Conservation (phyloP, 1,140 invertebrate genomes). For the Drosophila takahashii region DNA sequence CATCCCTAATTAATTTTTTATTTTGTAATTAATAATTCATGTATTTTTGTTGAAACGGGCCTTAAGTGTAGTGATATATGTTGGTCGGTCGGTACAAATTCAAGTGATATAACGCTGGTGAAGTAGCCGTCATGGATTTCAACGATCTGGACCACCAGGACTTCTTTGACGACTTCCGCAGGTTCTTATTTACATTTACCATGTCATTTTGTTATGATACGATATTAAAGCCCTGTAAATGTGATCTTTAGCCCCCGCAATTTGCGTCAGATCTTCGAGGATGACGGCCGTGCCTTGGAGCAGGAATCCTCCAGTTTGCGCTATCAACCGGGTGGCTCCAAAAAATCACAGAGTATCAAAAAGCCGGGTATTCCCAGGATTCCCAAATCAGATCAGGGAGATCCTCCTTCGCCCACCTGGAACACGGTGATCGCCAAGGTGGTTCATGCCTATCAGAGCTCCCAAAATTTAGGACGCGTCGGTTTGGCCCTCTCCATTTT, state of each 20-base stretch:
- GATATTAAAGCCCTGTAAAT: too few relatives aligned
- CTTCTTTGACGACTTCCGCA: conserved; percentile 1
- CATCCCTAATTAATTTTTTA: too few relatives aligned
- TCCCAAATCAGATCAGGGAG: neutral
- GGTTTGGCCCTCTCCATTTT: conserved; percentile 62
- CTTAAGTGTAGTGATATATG: neutral
- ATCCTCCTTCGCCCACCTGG: neutral
- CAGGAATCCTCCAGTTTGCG: conserved; percentile 2
- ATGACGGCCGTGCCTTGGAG: neutral
- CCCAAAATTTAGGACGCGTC: conserved; percentile 44
- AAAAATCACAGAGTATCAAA: neutral
- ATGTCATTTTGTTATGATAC: too few relatives aligned
- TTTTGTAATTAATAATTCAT: neutral
- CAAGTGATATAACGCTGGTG: neutral
- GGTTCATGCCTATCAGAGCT: conserved; percentile 42
- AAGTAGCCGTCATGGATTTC: neutral
- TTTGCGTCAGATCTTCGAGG: conserved; percentile 9
- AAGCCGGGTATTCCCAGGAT: neutral
- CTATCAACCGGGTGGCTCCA: conserved; percentile 1
- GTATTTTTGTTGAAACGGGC: neutral
- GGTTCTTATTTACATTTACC: neutral
- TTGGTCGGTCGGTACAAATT: neutral
- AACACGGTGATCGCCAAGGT: conserved; percentile 57
- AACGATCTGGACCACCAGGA: conserved; percentile 2
- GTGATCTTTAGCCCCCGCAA: neutral